Base-by-base conservation (phyloP, 2,113 vertebrate species). In the Gila orcuttii region DNA sequence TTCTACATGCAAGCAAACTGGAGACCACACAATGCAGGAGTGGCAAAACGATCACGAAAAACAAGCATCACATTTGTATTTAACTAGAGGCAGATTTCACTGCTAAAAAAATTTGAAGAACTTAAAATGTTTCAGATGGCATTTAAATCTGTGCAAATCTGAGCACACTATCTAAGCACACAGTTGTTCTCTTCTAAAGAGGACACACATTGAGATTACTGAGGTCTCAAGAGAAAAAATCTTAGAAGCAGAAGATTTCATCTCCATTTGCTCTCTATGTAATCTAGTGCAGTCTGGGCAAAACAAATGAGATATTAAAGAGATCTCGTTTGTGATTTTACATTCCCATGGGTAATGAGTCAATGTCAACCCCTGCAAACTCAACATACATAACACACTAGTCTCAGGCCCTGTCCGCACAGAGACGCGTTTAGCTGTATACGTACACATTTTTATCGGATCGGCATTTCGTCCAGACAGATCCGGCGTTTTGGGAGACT, bases 291-390 rank as follows among this genome's bases (percentile, higher is more conserved):
- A 5, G 12, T 64, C 60, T 50, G 11, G 25, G n/a, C 62, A 28
- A 81, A 66, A 47, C n/a, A 68, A 66, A 39, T 28, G n/a, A 80
- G 59, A 62, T 28, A 76, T 76, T 19, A 76, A 76, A 52, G 25
- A 76, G 47, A 55, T 55, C 42, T 77, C n/a, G 31, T 55, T 77
- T 52, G 74, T 21, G 74, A 77, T 77, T 52, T 77, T 52, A 28
- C 47, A 50, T 77, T 77, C 25, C 47, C n/a, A 10, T 5, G 42
- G 10, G 73, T 7, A 25, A 47, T 47, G 73, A 28, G 42, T 42
- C 42, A 10, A 42, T 9, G 42, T 42, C n/a, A 1, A 76, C 25
- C 45, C 45, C n/a, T 25, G n/a, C 23, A 62, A 28, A 45, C 21
- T 7, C 23, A 25, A 50, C 39, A 31, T 66, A 66, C 39, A 64